Conservation (phyloP, 2,888 invertebrate genomes). For the Pteria penguin region DNA sequence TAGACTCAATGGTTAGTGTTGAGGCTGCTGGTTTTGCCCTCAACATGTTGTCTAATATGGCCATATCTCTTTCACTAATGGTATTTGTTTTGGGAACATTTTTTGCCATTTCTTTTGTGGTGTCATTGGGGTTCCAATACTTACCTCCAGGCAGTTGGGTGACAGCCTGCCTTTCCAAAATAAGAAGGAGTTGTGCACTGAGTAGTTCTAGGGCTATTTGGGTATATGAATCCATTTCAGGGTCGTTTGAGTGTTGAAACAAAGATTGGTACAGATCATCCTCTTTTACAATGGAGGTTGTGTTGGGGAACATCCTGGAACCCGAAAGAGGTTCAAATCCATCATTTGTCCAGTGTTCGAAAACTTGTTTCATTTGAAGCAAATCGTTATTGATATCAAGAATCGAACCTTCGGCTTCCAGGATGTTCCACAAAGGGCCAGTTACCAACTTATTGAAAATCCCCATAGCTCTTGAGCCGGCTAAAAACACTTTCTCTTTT, state of each 20-base stretch:
- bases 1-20: conserved; percentile 21
- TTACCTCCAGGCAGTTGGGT: conserved; percentile 46
- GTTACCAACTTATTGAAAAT: conserved; percentile 26
- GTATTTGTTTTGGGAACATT: conserved; percentile 33
- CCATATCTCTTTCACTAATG: conserved; percentile 20
- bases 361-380: conserved; percentile 20
- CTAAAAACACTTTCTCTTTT: conserved; percentile 29
- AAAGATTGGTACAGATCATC: conserved; percentile 4
- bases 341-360: conserved; percentile 2
- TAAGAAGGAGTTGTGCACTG: conserved; percentile 14
- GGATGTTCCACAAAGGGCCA: conserved; percentile 27
- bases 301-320: not conserved
- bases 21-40: conserved; percentile 38
- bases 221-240: conserved; percentile 29
- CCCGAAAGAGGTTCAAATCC: not conserved
- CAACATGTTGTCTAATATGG: conserved; percentile 24
- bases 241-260: conserved; percentile 10
- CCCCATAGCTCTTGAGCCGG: conserved; percentile 35
- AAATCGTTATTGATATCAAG: conserved; percentile 27
- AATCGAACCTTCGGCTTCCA: conserved; percentile 41
- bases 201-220: conserved; percentile 30
- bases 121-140: conserved; percentile 19
- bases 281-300: not conserved
- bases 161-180: conserved; percentile 38
- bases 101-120: not conserved